Conservation (phyloP, 1,140 invertebrate species). For the Papilio polytes region DNA sequence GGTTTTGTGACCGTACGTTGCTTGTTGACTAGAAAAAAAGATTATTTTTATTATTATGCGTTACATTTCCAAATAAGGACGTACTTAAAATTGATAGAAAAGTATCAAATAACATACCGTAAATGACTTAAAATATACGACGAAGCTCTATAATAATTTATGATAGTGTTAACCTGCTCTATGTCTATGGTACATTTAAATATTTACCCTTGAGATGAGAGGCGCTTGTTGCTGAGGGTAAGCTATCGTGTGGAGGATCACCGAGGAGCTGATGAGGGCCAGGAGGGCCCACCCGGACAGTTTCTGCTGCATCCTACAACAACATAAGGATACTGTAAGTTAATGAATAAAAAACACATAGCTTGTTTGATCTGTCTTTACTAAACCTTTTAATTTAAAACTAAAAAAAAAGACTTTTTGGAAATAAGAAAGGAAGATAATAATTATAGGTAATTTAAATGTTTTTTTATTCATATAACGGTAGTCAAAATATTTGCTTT, state of each 20-base stretch:
- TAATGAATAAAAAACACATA: neutral
- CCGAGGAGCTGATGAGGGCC: constrained; percentile 83
- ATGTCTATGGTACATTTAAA: neutral
- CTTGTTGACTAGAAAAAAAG: constrained; percentile 72
- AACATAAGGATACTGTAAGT: constrained; percentile 58
- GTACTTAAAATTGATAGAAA: neutral
- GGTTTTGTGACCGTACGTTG: constrained; percentile 79
- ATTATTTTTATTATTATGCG: constrained; percentile 27
- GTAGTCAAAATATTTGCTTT: neutral
- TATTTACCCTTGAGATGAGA: constrained; percentile 77
- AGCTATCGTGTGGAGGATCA: constrained; percentile 83
- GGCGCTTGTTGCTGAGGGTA: constrained; percentile 83
- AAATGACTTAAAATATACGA: neutral
- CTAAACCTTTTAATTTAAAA: no score
- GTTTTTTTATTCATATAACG: neutral
- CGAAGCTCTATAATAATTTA: no score
- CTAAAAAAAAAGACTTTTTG: neutral
- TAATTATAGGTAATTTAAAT: neutral
- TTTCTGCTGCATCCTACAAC: constrained; percentile 80
- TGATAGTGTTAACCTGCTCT: neutral
- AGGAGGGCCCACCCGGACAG: constrained; percentile 83
- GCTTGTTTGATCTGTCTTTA: neutral
- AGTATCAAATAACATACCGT: neutral
- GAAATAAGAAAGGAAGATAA: neutral
- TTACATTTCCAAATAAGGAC: neutral